Conservation (phyloP, 2,888 invertebrate species). For the Sphaerophoria taeniata region DNA sequence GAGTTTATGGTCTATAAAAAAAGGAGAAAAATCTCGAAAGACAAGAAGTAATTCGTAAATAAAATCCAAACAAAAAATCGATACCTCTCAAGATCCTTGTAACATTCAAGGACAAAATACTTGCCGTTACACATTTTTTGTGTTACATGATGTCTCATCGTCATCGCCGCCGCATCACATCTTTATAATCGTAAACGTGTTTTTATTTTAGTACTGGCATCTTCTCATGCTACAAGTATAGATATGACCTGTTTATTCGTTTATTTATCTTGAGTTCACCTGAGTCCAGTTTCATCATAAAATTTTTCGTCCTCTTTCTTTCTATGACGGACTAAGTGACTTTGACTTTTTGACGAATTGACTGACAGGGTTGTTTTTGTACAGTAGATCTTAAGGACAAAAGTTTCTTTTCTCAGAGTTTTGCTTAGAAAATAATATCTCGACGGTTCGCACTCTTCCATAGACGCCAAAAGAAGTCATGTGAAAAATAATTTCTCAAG, state of each 20-base stretch:
- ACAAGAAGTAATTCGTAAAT: not conserved
- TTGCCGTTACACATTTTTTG: slow-evolving; percentile 21
- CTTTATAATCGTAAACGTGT: not conserved
- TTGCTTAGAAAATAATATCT: slow-evolving; percentile 16
- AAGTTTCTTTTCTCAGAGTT: not conserved
- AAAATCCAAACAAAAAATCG: not conserved
- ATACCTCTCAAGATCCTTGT: slow-evolving; percentile 3
- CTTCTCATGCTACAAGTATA: slow-evolving; percentile 30
- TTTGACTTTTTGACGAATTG: not conserved
- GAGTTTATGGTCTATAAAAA: slow-evolving; percentile 9
- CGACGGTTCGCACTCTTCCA: not conserved
- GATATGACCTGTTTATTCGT: slow-evolving; percentile 27
- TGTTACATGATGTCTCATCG: not conserved
- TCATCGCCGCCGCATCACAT: not conserved
- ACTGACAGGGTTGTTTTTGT: not conserved
- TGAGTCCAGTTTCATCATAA: slow-evolving; percentile 27
- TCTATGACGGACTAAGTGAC: not conserved
- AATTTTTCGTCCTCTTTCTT: not conserved
- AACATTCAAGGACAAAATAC: slow-evolving; percentile 11
- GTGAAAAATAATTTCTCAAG: slow-evolving; percentile 35
- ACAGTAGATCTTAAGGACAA: not conserved
- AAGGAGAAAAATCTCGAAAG: not conserved
- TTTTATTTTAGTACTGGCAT: slow-evolving; percentile 10
- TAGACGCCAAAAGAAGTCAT: slow-evolving; percentile 14
- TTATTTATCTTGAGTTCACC: slow-evolving; percentile 32